phyloP scores from a whole-genome alignment of 2,113 vertebrate species.

The Meriones unguiculatus region DNA sequence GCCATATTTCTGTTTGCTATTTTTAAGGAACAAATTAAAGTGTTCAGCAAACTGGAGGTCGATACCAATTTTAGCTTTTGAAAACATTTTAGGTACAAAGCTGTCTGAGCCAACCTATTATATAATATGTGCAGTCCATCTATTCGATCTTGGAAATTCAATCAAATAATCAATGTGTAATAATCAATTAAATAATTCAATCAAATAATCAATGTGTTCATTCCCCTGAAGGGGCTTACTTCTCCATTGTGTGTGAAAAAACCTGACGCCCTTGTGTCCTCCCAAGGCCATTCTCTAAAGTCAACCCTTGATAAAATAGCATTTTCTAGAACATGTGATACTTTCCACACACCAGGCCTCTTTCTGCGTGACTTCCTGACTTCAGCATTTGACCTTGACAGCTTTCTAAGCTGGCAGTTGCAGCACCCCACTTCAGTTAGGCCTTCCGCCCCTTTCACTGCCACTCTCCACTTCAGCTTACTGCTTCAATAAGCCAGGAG shows the following conservation, averaged over 20 bases:
- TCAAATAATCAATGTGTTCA: not conserved
- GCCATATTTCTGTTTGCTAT: not conserved
- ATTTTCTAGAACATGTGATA: not conserved
- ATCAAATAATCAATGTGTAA: constrained; percentile 1
- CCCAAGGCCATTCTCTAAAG: not conserved
- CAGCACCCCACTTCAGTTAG: not conserved
- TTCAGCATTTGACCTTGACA: not conserved
- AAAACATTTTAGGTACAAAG: constrained; percentile 18
- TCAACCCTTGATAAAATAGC: not conserved
- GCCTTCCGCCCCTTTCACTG: too few relatives aligned
- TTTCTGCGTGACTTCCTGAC: not conserved
- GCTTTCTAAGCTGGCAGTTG: not conserved
- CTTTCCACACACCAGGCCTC: not conserved
- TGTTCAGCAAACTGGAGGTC: not conserved
- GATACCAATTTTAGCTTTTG: not conserved
- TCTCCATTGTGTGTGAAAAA: not conserved
- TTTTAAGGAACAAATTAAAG: not conserved
- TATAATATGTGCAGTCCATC: not conserved
- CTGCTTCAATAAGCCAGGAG: not conserved
- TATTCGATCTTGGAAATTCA: constrained; percentile 34
- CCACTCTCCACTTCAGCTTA: not conserved
- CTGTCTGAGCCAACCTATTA: not conserved
- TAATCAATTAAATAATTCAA: too few relatives aligned
- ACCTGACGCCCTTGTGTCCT: too few relatives aligned
- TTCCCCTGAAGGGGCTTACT: not conserved